phyloP scores from a whole-genome alignment of 2,888 invertebrate genomes.

The Phyllotreta cruciferae region DNA sequence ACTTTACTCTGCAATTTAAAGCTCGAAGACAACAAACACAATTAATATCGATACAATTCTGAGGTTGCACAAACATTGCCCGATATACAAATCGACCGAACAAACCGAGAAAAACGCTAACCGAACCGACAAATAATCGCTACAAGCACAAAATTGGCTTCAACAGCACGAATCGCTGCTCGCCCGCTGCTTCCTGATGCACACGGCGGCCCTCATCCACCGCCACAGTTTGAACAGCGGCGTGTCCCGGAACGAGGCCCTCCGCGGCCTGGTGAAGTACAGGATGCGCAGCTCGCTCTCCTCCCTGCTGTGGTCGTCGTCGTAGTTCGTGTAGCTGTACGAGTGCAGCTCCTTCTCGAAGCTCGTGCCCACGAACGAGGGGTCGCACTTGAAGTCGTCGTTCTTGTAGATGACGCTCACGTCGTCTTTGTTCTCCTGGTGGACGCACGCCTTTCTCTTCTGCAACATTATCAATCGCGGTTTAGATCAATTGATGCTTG shows the following conservation, averaged over 20 bases:
- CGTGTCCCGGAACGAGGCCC: background rate
- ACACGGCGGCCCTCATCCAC: background rate
- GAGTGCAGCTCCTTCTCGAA: background rate
- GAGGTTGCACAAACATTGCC: no score
- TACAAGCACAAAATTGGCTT: no score
- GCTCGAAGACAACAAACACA: no score
- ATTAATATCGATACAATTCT: no score
- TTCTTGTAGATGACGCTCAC: constrained; percentile 31
- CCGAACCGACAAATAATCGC: no score
- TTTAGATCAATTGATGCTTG: no score
- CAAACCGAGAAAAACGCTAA: no score
- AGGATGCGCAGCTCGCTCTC: background rate
- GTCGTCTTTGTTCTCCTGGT: constrained; percentile 7
- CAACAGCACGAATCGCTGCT: no score
- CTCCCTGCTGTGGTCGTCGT: background rate
- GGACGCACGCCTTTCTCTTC: background rate
- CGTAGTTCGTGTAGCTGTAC: background rate
- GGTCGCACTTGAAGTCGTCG: constrained; percentile 31
- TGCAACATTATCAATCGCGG: no score
- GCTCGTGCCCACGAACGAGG: constrained; percentile 22
- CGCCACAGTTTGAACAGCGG: constrained; percentile 10
- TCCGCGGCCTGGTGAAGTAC: constrained; percentile 5
- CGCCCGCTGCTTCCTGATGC: background rate
- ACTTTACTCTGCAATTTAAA: no score
- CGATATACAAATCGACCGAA: no score